A percentile compares a stretch with the other conserved stretches of the same genome.
Conservation (phyloP, 1,140 invertebrate species). For the Matsumurasca onukii region DNA sequence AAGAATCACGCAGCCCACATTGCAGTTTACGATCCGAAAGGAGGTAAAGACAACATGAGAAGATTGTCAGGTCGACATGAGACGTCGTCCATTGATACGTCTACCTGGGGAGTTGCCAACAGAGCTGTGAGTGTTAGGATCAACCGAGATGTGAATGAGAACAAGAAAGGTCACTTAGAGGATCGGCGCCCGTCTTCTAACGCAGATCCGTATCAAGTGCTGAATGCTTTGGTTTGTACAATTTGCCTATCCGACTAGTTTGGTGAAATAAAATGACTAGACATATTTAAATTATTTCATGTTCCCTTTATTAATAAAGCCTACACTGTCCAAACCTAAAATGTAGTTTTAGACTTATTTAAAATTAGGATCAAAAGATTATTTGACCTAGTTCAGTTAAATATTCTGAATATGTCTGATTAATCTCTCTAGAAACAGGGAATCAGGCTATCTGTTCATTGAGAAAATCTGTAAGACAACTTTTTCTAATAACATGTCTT, state of each 20-base stretch:
- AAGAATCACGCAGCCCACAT: conserved; percentile 80
- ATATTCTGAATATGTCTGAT: no score
- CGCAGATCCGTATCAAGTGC: conserved; percentile 8
- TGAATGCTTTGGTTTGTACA: not conserved
- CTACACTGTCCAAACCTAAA: no score
- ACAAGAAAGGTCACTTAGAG: conserved; percentile 65
- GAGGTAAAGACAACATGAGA: conserved; percentile 71
- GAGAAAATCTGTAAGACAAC: no score
- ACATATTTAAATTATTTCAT: no score
- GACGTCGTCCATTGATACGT: conserved; percentile 74
- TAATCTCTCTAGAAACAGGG: no score
- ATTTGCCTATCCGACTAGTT: not conserved
- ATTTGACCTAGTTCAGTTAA: no score
- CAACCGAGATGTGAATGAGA: conserved; percentile 55
- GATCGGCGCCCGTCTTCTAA: conserved; percentile 50
- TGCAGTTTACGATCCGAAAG: conserved; percentile 77
- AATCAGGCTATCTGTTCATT: no score
- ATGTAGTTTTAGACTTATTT: no score
- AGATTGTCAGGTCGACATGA: conserved; percentile 76
- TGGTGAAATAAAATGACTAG: no score
- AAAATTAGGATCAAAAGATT: no score
- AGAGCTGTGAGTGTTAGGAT: conserved; percentile 49
- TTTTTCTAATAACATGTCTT: no score
- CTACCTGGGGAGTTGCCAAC: conserved; percentile 57
- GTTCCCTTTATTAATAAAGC: no score